A percentile compares a stretch with the other conserved stretches of the same genome.
These are phyloP conservation scores for Hucho hucho DNA, from an alignment of 2,113 vertebrate genomes.

Conservation along the genomic window DNA sequence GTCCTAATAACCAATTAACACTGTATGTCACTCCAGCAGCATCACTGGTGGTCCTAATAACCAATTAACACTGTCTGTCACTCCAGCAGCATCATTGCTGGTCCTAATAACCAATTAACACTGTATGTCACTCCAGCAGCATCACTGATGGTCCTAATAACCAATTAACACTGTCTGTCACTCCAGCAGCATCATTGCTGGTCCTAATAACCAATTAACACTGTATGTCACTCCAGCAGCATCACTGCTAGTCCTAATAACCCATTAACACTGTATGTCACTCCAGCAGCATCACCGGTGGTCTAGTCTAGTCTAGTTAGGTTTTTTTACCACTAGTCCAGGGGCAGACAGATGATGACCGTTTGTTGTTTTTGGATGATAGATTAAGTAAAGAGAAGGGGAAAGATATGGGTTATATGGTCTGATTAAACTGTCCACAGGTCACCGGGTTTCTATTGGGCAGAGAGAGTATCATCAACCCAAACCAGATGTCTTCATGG, in stretches of 20 bases:
- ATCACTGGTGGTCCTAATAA: background rate
- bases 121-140: slow-evolving; percentile 4
- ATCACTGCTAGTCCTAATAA: too few species aligned
- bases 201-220: too few species aligned
- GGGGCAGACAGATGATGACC: background rate
- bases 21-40: background rate
- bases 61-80: background rate
- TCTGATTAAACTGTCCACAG: slow-evolving; percentile 24
- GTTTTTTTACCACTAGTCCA: background rate
- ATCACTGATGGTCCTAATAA: background rate
- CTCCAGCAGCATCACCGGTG: too few species aligned
- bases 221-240: background rate
- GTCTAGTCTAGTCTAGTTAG: background rate
- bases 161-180: background rate
- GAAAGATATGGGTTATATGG: slow-evolving; percentile 20
- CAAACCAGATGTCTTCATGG: slow-evolving; percentile 13
- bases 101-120: too few species aligned
- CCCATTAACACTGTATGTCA: too few species aligned
- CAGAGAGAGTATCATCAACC: slow-evolving; percentile 10
- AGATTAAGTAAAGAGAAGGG: slow-evolving; percentile 22
- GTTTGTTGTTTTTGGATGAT: slow-evolving; percentile 37
- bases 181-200: background rate
- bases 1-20: too few species aligned
- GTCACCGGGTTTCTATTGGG: slow-evolving; percentile 20
- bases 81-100: background rate